Conservation (phyloP, 2,797 vertebrate genomes). For the Odontamblyopus lacepedii region DNA sequence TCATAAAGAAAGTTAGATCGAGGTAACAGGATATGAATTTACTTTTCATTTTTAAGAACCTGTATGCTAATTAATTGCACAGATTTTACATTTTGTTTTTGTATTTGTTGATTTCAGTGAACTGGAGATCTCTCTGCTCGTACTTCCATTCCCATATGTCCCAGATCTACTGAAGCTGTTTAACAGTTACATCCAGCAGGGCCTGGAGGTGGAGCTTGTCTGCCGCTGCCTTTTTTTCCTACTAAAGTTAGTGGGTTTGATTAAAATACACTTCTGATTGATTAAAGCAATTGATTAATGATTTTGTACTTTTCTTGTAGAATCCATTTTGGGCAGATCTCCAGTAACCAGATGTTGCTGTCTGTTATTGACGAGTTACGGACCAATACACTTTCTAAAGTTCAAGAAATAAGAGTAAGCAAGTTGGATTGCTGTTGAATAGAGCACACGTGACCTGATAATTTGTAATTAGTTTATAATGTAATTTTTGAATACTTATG, state of each 20-base stretch:
- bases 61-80: neutral
- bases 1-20: conserved; percentile 91
- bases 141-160: conserved; percentile 91
- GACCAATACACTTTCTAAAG: conserved; percentile 88
- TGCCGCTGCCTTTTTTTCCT: conserved; percentile 95
- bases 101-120: conserved; percentile 76
- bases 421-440: neutral
- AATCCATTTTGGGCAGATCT: conserved; percentile 95
- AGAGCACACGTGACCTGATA: neutral
- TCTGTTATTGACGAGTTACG: conserved; percentile 89
- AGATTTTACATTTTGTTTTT: neutral
- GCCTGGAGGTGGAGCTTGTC: conserved; percentile 88
- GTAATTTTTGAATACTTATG: no score
- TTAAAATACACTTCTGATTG: neutral
- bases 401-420: conserved; percentile 87
- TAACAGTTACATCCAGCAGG: conserved; percentile 81
- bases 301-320: conserved; percentile 61
- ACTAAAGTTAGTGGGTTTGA: conserved; percentile 79
- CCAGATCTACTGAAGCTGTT: conserved; percentile 89
- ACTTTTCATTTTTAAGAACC: neutral
- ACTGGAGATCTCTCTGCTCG: conserved; percentile 93
- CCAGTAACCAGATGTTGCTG: conserved; percentile 92
- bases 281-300: neutral
- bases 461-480: no score
- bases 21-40: conserved; percentile 77